Conservation (phyloP, 2,888 invertebrate genomes). For the Pandemis cinnamomeana region DNA sequence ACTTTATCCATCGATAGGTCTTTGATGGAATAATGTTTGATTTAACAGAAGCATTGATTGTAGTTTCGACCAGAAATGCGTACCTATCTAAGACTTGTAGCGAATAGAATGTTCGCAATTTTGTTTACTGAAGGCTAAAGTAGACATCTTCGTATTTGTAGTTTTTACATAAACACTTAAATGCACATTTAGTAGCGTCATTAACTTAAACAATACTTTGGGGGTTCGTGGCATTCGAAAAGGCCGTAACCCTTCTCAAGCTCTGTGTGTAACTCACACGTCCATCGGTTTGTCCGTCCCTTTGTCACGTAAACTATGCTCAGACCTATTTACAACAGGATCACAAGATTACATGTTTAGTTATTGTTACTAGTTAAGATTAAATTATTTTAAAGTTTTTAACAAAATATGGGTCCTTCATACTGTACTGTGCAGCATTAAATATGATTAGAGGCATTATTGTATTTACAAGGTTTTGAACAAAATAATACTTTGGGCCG, state of each 20-base stretch:
- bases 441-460: not conserved
- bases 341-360: not conserved
- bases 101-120: not conserved
- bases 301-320: constrained; percentile 29
- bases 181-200: not conserved
- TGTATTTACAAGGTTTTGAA: not conserved
- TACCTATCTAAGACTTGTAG: not conserved
- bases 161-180: not conserved
- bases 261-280: constrained; percentile 20
- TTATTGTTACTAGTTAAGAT: not conserved
- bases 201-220: constrained; percentile 1
- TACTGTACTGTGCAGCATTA: not conserved
- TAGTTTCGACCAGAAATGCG: not conserved
- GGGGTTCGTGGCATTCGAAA: constrained; percentile 8
- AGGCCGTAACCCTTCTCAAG: constrained; percentile 23
- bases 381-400: not conserved
- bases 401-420: not conserved
- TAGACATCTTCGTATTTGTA: no score
- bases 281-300: constrained; percentile 20
- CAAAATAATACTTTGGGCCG: not conserved
- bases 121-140: no score
- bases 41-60: not conserved
- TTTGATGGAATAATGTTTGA: constrained; percentile 20
- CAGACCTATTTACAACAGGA: constrained; percentile 21
- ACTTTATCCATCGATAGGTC: constrained; percentile 30